Evolutionary conservation across 2,888 invertebrate species (phyloP), one percentile per base, ranked within the genome.

Genomic region (Exocentrus adspersus): DNA sequence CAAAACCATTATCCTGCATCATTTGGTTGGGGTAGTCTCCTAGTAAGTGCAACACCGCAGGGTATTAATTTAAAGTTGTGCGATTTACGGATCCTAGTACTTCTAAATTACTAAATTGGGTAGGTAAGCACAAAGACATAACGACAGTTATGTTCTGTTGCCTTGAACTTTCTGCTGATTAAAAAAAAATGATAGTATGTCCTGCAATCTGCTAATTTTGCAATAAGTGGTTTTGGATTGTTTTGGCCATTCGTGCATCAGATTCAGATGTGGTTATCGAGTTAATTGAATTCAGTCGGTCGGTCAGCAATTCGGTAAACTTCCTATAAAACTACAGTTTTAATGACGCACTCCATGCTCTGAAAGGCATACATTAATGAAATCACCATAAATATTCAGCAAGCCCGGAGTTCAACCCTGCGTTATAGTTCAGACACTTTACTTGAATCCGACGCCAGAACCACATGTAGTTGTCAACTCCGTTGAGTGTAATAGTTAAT

Each of bases 401-500:
- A 46, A 65, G 53, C 65, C 42, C 24, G 24, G 56, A 61, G 48
- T 57, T 57, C 59, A 58, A 60, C 64, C 64, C 45, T 42, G 62
- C 63, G 52, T 48, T 62, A 62, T 52, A 60, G 64, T 66, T 69
- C 61, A 61, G 69, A 69, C 69, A 66, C 62, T 66, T 66, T 64
- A 66, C 64, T 69, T 61, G 66, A 30, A 62, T 69, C 56, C 66
- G 65, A 62, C 60, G 69, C 69, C 69, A 66, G 66, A 54, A 66
- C 60, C 69, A 61, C 66, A 69, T 69, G 69, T 64, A 62, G 30
- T 64, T 66, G 66, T 69, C 68, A 64, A 62, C 65, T 64, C 14
- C 53, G 41, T 45, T 45, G 65, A 60, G 64, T 62, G 56, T 68
- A 59, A 62, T 66, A 60, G 60, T 62, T 66, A 64, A 64, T 64